Conservation (phyloP, 2,888 invertebrate species). For the Drosophila peninsularis region DNA sequence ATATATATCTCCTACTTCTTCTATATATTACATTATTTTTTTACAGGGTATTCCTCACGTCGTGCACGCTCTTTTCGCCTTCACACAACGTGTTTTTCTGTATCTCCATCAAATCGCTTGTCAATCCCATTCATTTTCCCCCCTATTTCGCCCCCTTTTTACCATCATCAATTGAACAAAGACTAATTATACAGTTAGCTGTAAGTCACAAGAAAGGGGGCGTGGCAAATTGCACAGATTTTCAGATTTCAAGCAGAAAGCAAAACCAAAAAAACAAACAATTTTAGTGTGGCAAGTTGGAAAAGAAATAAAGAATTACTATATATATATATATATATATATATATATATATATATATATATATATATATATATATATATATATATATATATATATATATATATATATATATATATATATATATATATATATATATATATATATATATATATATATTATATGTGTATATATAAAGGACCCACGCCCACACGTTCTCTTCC, state of each 20-base stretch:
- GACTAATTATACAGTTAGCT: constrained; percentile 60
- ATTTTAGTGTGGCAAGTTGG: background rate
- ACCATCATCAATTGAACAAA: constrained; percentile 58
- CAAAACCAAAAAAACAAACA: too few relatives aligned
- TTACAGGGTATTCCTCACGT: background rate
- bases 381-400: background rate
- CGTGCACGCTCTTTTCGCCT: background rate
- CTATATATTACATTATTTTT: background rate
- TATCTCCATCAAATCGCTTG: constrained; percentile 60
- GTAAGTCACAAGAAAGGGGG: background rate
- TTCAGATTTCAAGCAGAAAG: background rate
- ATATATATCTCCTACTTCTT: background rate
- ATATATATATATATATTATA: too few relatives aligned
- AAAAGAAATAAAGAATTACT: background rate
- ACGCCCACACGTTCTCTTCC: constrained; percentile 9
- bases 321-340: background rate
- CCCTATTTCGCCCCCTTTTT: background rate
- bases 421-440: background rate
- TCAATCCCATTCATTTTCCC: constrained; percentile 52
- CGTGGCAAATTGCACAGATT: constrained; percentile 9
- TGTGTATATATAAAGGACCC: background rate
- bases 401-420: background rate
- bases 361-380: background rate
- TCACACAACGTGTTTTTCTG: background rate
- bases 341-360: background rate